phyloP scores from a whole-genome alignment of 2,113 vertebrate species.

The Xenotilapia caudafasciata region DNA sequence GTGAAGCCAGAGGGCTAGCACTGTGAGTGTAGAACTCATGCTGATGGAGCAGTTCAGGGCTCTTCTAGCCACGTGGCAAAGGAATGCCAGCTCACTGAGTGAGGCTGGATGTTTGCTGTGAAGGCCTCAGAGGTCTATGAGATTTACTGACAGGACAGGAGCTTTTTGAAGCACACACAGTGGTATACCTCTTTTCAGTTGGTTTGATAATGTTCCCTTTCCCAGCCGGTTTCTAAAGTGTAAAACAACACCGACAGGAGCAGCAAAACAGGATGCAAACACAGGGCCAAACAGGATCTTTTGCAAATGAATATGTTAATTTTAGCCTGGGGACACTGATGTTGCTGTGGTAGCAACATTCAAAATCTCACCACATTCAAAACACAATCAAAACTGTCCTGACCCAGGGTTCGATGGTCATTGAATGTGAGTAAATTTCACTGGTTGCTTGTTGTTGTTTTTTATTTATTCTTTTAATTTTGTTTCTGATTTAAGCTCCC shows the following conservation, averaged over 20 bases:
- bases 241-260: not conserved
- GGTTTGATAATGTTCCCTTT: not conserved
- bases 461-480: not conserved
- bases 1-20: not conserved
- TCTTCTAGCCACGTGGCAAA: constrained; percentile 37
- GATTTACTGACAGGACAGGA: constrained; percentile 10
- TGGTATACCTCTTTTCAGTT: not conserved
- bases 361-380: constrained; percentile 2
- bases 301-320: constrained; percentile 36
- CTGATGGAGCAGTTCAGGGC: constrained; percentile 48
- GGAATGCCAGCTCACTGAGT: constrained; percentile 53
- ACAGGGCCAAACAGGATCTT: constrained; percentile 17
- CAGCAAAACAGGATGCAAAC: constrained; percentile 44
- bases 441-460: not conserved
- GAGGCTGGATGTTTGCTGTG: constrained; percentile 34
- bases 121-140: constrained; percentile 9
- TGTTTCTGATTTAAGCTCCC: not conserved
- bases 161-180: not conserved
- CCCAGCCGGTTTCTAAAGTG: not conserved
- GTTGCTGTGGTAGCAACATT: not conserved
- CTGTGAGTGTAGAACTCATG: constrained; percentile 12
- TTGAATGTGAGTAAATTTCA: not conserved
- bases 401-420: not conserved
- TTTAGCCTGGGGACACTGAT: not conserved
- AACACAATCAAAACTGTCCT: not conserved